Evolutionary conservation across 2,888 invertebrate species (phyloP).

Genomic region (Chelonus formosanus): DNA sequence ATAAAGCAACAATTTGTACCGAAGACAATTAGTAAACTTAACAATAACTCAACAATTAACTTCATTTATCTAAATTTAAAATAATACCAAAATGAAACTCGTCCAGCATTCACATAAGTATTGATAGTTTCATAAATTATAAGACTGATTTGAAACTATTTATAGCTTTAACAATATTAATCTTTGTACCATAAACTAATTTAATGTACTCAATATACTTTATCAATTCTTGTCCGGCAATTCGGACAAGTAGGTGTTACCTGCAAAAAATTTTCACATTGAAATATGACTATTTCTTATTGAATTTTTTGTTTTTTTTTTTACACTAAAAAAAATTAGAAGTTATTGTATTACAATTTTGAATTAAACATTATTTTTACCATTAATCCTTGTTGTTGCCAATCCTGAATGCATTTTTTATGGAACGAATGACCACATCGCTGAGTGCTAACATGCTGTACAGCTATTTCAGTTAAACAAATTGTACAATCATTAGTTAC

Average conservation of each 20-base stretch:
- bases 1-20: too few relatives aligned
- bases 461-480: conserved; percentile 38
- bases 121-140: too few relatives aligned
- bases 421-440: conserved; percentile 46
- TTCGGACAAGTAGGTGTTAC: conserved; percentile 42
- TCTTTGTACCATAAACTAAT: not conserved
- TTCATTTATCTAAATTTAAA: too few relatives aligned
- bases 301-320: not conserved
- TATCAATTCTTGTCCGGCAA: conserved; percentile 40
- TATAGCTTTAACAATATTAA: too few relatives aligned
- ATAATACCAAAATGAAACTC: too few relatives aligned
- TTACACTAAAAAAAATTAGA: conserved; percentile 2
- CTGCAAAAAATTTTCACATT: conserved; percentile 34
- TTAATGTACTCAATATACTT: conserved; percentile 8
- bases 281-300: not conserved
- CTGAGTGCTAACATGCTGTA: conserved; percentile 34
- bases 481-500: conserved; percentile 41
- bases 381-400: conserved; percentile 40
- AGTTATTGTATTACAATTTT: not conserved
- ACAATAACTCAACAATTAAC: too few relatives aligned
- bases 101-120: too few relatives aligned
- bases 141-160: too few relatives aligned
- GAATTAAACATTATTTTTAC: conserved; percentile 28
- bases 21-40: too few relatives aligned
- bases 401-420: conserved; percentile 42